These are phyloP conservation scores for Sebastes vulpes DNA, from an alignment of 2,797 vertebrate species.

Conservation along the genomic window DNA sequence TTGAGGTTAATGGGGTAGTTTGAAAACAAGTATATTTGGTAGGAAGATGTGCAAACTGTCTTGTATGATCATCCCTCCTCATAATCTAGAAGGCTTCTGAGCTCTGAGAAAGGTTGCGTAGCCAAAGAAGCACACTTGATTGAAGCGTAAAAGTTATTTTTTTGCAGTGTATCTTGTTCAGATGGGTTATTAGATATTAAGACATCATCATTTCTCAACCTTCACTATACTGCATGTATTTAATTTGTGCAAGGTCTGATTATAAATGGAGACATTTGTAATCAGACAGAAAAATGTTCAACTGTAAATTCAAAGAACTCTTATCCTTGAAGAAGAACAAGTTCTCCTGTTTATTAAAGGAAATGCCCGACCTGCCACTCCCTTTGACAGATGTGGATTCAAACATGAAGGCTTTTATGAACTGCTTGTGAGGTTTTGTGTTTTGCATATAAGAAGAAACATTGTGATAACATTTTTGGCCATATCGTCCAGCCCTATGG, in stretches of 20 bases:
- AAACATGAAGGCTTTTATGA: background rate
- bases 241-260: background rate
- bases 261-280: background rate
- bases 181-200: background rate
- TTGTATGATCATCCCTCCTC: constrained; percentile 39
- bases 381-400: background rate
- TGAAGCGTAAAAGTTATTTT: background rate
- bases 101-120: constrained; percentile 10
- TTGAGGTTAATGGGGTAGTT: background rate
- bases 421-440: background rate
- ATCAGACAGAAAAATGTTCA: background rate
- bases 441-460: background rate
- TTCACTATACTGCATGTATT: background rate
- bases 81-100: constrained; percentile 31
- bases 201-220: background rate
- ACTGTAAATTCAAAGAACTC: background rate
- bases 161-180: background rate
- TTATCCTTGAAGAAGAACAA: background rate
- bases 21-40: constrained; percentile 8
- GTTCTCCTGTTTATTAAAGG: constrained; percentile 2
- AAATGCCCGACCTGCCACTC: constrained; percentile 7
- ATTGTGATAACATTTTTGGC: too few relatives aligned
- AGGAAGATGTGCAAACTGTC: constrained; percentile 37
- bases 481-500: too few relatives aligned
- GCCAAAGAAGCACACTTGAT: background rate